Evolutionary conservation across 1,140 invertebrate species (phyloP), one percentile per base, ranked within the genome.

Genomic region (Campoletis sonorensis): DNA sequence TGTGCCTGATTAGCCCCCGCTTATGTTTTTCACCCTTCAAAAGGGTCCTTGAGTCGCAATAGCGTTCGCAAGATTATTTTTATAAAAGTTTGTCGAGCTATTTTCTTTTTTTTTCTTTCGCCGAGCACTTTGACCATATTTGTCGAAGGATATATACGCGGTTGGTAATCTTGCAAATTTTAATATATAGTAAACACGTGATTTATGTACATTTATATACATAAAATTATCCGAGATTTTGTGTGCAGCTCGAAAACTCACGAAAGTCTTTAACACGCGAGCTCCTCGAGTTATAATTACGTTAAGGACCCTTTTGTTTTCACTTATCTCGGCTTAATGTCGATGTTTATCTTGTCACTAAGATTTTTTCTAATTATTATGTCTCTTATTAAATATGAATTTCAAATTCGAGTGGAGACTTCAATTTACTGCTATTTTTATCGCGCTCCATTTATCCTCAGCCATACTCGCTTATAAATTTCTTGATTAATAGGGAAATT

Each of bases 131-230:
- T 13, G 1, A 64, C 61, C 27, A 4, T 23, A 64, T 23, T 23
- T 64, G 21, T 23, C 61, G 61, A 64, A 64, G 23, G 61, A 26
- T 26, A 64, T 16, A 64, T n/a, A n/a, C n/a, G n/a, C 61, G 61
- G 27, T 64, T 7, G 23, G 23, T 64, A 64, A 61, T 64, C 61
- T 64, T 23, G 61, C 23, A 4, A 64, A 64, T 64, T 27, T 64
- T 23, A 7, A 64, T 7, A 23, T 23, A 64, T 26, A 4, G 2
- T 15, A n/a, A n/a, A 64, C 61, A 27, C 61, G 23, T 13, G 61
- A 26, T 64, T 64, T 64, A 64, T 26, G 23, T 26, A 64, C 58
- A 26, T 37, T 37, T 37, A 37, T 4, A 37, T 45, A 45, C 11
- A 45, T 45, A 45, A 45, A 8, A 45, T 45, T 45, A 45, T 45